Percentiles rank a stretch among this genome's conserved stretches.
Evolutionary conservation across 2,113 vertebrate species (phyloP).

Genomic region (Lepisosteus oculatus): DNA sequence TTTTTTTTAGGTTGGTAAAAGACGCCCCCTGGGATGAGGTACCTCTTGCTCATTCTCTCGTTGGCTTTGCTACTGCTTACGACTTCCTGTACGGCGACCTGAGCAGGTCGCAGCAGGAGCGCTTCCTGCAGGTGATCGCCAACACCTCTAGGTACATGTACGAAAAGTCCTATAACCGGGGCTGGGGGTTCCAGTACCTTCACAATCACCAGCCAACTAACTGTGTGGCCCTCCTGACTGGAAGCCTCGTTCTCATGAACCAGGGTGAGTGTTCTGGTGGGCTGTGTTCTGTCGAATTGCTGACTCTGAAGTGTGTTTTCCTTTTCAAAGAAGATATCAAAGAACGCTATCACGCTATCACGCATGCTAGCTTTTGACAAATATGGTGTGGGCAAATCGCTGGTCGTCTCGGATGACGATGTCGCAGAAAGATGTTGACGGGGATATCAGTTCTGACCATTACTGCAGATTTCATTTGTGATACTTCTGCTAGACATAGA

Average conservation of each 20-base stretch:
- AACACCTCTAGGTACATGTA: slow-evolving; percentile 91
- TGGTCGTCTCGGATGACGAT: too few species aligned
- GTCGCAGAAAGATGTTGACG: too few species aligned
- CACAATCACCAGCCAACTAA: slow-evolving; percentile 99
- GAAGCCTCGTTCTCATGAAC: slow-evolving; percentile 91
- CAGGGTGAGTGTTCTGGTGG: slow-evolving; percentile 72
- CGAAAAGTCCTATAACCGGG: slow-evolving; percentile 86
- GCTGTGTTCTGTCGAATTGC: too few species aligned
- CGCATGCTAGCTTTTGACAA: too few species aligned
- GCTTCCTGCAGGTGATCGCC: slow-evolving; percentile 91
- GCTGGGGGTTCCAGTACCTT: slow-evolving; percentile 97
- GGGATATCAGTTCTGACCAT: too few species aligned
- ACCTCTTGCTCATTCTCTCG: slow-evolving; percentile 90
- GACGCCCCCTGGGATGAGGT: slow-evolving; percentile 98
- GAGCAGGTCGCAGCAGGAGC: slow-evolving; percentile 86
- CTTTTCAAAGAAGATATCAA: too few species aligned
- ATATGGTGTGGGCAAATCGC: too few species aligned
- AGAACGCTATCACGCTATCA: too few species aligned
- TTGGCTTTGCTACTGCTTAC: slow-evolving; percentile 94
- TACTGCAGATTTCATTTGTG: too few species aligned
- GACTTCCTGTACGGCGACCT: slow-evolving; percentile 91
- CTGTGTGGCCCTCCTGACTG: slow-evolving; percentile 92
- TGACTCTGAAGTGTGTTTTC: too few species aligned
- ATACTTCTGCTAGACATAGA: too few species aligned
- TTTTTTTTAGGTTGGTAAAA: slow-evolving; percentile 84